A percentile compares a stretch with the other conserved stretches of the same genome.
Conservation (phyloP, 2,797 vertebrate genomes). For the Sebastes paucispinis region DNA sequence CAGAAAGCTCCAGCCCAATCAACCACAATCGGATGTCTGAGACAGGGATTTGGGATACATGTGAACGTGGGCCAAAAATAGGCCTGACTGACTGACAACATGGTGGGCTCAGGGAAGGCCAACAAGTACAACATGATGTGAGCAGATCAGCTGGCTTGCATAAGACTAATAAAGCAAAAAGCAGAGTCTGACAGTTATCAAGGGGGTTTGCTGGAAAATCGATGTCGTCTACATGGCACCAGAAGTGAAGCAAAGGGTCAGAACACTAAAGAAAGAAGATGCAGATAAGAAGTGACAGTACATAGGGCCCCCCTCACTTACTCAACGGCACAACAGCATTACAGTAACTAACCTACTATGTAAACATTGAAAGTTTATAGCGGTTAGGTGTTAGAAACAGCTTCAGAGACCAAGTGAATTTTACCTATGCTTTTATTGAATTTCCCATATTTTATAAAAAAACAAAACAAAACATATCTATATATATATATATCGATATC, state of each 20-base stretch:
- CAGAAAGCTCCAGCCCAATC: constrained; percentile 48
- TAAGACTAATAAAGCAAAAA: constrained; percentile 23
- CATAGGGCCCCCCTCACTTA: not conserved
- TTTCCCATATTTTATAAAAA: not conserved
- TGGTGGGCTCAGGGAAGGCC: constrained; percentile 21
- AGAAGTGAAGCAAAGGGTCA: constrained; percentile 32
- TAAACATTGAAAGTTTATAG: not conserved
- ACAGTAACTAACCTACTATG: not conserved
- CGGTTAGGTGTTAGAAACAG: not conserved
- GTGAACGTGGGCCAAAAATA: constrained; percentile 63
- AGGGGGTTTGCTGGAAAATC: not conserved
- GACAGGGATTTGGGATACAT: constrained; percentile 65
- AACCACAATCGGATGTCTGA: constrained; percentile 59
- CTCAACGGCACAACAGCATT: not conserved
- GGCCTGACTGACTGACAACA: constrained; percentile 40
- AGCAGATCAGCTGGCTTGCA: constrained; percentile 33
- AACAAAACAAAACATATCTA: too few species aligned
- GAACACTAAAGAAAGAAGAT: not conserved
- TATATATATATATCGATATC: too few species aligned
- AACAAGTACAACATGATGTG: constrained; percentile 37
- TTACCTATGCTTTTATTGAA: not conserved
- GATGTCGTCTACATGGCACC: not conserved
- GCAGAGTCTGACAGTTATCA: not conserved
- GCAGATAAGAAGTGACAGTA: constrained; percentile 9
- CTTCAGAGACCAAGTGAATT: not conserved